phyloP scores from a whole-genome alignment of 2,888 invertebrate genomes.

The Endomychus coccineus region DNA sequence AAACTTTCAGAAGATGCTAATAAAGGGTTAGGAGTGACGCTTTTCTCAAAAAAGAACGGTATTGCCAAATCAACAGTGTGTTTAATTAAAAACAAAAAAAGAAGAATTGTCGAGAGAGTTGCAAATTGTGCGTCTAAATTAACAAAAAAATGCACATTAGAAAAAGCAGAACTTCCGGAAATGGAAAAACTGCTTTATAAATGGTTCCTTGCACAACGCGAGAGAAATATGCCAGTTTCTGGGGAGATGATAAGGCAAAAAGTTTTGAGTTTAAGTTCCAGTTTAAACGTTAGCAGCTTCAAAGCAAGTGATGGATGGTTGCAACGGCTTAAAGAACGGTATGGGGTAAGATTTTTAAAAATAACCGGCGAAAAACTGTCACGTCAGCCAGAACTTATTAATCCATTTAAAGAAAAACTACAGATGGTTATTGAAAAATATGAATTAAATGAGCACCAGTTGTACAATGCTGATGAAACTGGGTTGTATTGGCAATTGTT shows the following conservation, averaged over 20 bases:
- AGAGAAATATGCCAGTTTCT: no score
- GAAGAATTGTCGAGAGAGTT: not conserved
- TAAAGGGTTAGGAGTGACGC: conserved; percentile 3
- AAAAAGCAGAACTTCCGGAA: no score
- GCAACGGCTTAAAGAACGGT: conserved; percentile 12
- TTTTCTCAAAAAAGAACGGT: conserved; percentile 6
- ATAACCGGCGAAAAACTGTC: conserved; percentile 18
- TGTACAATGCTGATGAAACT: conserved; percentile 22
- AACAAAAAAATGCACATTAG: no score
- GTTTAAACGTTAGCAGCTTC: not conserved
- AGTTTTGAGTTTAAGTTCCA: no score
- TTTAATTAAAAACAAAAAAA: conserved; percentile 5
- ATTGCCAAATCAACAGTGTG: conserved; percentile 9
- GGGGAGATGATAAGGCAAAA: no score
- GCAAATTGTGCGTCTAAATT: no score
- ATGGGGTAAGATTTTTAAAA: conserved; percentile 11
- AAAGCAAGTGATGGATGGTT: conserved; percentile 15
- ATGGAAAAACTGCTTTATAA: no score
- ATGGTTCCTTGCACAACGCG: no score
- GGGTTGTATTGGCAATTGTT: conserved; percentile 20
- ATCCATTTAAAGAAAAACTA: no score
- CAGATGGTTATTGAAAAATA: no score
- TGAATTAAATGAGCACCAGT: no score
- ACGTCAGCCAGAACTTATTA: no score
- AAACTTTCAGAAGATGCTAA: conserved; percentile 5